phyloP scores from a whole-genome alignment of 2,113 vertebrate genomes.

The Chitala chitala region DNA sequence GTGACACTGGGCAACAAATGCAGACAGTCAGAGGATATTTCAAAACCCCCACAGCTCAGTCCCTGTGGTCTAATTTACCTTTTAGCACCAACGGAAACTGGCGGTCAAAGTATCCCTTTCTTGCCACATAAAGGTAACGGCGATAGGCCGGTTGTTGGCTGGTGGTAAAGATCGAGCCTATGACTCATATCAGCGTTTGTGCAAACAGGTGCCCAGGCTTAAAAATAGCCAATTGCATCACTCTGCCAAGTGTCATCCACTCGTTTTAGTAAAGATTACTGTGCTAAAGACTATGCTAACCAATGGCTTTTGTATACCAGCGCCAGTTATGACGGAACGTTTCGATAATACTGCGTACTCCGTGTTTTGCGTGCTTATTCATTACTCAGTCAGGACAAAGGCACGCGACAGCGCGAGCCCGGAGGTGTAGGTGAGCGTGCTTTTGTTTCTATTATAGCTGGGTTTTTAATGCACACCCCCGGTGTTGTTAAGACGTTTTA shows the following conservation, averaged over 20 bases:
- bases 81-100: conserved; percentile 35
- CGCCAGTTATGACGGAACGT: conserved; percentile 27
- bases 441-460: neutral
- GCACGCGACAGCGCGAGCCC: neutral
- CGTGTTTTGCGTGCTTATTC: neutral
- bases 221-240: conserved; percentile 77
- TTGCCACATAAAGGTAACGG: too few relatives aligned
- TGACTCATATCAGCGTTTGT: conserved; percentile 44
- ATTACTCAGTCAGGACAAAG: conserved; percentile 15
- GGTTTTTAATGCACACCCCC: too few relatives aligned
- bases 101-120: neutral
- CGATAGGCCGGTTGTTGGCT: conserved; percentile 2
- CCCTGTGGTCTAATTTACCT: conserved; percentile 40
- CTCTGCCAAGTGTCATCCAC: conserved; percentile 30
- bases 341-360: conserved; percentile 42
- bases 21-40: too few relatives aligned
- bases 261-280: conserved; percentile 29
- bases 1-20: too few relatives aligned
- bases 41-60: conserved; percentile 24
- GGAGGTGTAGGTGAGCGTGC: neutral
- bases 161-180: conserved; percentile 21
- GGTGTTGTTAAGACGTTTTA: too few relatives aligned
- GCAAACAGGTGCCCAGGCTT: conserved; percentile 40
- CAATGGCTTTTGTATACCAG: conserved; percentile 36
- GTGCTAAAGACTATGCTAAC: conserved; percentile 18